phyloP scores from a whole-genome alignment of 2,888 invertebrate species.

The Junonia oenone region DNA sequence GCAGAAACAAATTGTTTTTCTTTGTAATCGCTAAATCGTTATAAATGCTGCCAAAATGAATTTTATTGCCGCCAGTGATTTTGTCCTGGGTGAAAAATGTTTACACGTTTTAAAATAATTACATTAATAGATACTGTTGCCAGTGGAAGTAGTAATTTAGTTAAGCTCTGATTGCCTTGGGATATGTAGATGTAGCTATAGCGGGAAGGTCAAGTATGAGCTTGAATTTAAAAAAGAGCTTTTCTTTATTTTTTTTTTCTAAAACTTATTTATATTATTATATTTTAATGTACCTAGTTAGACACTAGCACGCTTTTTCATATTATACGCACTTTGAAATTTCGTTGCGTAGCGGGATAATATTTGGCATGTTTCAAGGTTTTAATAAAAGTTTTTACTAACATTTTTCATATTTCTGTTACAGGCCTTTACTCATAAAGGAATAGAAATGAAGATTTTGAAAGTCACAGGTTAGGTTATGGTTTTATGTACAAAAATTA shows the following conservation, averaged over 20 bases:
- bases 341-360: neutral
- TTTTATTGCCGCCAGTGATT: slow-evolving; percentile 27
- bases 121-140: slow-evolving; percentile 51
- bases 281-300: neutral
- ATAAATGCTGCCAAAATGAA: slow-evolving; percentile 38
- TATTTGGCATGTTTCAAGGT: neutral
- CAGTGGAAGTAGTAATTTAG: slow-evolving; percentile 63
- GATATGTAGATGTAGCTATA: neutral
- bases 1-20: slow-evolving; percentile 48
- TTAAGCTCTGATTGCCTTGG: slow-evolving; percentile 26
- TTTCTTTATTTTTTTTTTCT: neutral
- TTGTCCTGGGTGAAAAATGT: slow-evolving; percentile 13
- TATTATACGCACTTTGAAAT: neutral
- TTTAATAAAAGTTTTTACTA: neutral
- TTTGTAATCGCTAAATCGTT: slow-evolving; percentile 32
- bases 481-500: slow-evolving; percentile 1
- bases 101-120: slow-evolving; percentile 43
- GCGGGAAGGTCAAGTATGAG: neutral
- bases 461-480: slow-evolving; percentile 20
- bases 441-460: slow-evolving; percentile 18
- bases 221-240: neutral
- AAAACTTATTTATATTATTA: too few relatives aligned
- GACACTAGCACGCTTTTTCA: neutral
- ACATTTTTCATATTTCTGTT: slow-evolving; percentile 10
- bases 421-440: slow-evolving; percentile 19